Evolutionary conservation across 2,888 invertebrate genomes (phyloP).

Genomic region (Chymomyza caudatula): DNA sequence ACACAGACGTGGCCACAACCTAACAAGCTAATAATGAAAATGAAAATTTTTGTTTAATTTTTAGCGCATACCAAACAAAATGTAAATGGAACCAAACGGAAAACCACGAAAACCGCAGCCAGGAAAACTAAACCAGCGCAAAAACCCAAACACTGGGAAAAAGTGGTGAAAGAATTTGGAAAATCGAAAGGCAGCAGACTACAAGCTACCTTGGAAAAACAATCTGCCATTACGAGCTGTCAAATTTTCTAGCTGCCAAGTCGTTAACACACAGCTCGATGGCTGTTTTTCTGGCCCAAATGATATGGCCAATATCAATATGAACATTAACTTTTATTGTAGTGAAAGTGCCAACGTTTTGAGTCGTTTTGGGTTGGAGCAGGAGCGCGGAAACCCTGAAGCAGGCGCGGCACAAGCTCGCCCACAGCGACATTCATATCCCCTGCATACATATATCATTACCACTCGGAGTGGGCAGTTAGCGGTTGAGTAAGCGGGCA

Average conservation of each 20-base stretch:
- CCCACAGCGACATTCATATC: no score
- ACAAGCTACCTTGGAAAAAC: neutral
- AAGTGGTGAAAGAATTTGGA: no score
- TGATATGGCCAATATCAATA: slow-evolving; percentile 62
- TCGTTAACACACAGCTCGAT: slow-evolving; percentile 55
- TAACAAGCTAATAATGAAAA: slow-evolving; percentile 23
- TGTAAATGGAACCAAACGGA: slow-evolving; percentile 37
- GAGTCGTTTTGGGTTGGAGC: neutral
- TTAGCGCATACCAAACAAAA: slow-evolving; percentile 1
- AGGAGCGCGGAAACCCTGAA: neutral
- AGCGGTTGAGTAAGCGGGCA: neutral
- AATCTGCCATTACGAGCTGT: neutral
- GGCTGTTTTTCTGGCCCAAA: slow-evolving; percentile 30
- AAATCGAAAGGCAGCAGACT: neutral
- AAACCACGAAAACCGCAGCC: slow-evolving; percentile 54
- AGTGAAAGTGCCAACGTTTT: neutral
- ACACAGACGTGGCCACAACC: slow-evolving; percentile 18
- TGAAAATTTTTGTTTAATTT: slow-evolving; percentile 19
- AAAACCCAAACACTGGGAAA: neutral
- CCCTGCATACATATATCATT: neutral
- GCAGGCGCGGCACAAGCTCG: neutral
- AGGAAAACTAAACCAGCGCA: slow-evolving; percentile 52
- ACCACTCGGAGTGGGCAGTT: neutral
- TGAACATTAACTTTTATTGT: slow-evolving; percentile 60
- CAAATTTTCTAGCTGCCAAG: slow-evolving; percentile 36